A percentile compares a stretch with the other conserved stretches of the same genome.
Evolutionary conservation across 2,797 vertebrate species (phyloP).

Genomic region (Paratrypauchen microcephalus): DNA sequence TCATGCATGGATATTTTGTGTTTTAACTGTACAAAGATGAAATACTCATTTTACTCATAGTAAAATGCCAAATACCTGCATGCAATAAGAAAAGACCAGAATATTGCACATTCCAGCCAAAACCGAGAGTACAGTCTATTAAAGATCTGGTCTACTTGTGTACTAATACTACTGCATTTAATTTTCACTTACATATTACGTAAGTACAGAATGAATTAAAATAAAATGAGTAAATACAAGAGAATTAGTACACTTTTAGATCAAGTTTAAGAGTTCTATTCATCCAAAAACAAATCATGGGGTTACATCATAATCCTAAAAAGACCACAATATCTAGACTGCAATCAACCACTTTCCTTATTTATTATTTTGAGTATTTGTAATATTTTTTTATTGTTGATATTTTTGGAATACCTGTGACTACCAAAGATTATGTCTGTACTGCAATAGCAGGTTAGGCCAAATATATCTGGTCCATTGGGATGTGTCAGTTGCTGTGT

Average conservation of each 20-base stretch:
- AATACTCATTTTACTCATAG: constrained; percentile 42
- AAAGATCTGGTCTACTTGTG: constrained; percentile 36
- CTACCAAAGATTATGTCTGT: constrained; percentile 98
- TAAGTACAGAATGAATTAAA: neutral
- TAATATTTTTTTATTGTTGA: constrained; percentile 79
- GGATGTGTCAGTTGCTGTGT: constrained; percentile 71
- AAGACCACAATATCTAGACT: constrained; percentile 66
- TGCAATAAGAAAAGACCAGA: constrained; percentile 55
- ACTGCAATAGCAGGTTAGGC: constrained; percentile 97
- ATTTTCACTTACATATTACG: neutral
- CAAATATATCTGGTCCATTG: constrained; percentile 89
- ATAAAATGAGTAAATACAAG: neutral
- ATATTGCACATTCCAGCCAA: constrained; percentile 70
- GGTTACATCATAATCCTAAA: constrained; percentile 27
- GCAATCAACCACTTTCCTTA: constrained; percentile 83
- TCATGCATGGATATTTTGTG: constrained; percentile 50
- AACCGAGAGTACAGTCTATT: constrained; percentile 54
- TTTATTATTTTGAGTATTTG: constrained; percentile 71
- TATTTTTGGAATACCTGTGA: constrained; percentile 87
- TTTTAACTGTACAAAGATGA: constrained; percentile 58
- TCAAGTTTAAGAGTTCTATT: neutral
- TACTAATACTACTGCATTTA: neutral
- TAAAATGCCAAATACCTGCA: constrained; percentile 48
- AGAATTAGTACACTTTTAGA: neutral
- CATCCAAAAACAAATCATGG: constrained; percentile 46